Conservation (phyloP, 2,888 invertebrate genomes). For the Odontomyia ornata region DNA sequence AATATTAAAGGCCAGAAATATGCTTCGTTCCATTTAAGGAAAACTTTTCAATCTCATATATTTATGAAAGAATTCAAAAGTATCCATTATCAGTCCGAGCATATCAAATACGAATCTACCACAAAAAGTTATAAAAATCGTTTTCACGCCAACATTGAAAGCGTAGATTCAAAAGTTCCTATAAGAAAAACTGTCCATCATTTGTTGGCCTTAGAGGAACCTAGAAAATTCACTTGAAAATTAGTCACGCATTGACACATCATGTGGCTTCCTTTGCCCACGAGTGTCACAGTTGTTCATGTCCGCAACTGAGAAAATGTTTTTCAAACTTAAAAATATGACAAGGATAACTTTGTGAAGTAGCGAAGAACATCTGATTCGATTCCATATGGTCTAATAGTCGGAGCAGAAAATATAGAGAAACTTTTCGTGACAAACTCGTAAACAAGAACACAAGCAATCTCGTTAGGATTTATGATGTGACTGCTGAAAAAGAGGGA, state of each 20-base stretch:
- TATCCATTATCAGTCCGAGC: no score
- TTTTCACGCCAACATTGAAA: no score
- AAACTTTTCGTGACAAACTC: slow-evolving; percentile 23
- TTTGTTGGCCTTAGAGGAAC: no score
- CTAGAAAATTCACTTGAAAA: background rate
- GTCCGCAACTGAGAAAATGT: background rate
- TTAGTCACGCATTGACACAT: slow-evolving; percentile 31
- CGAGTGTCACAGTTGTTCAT: background rate
- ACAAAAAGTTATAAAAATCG: no score
- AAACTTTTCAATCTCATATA: no score
- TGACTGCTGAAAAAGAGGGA: background rate
- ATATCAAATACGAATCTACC: no score
- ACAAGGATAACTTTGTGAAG: slow-evolving; percentile 20
- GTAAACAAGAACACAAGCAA: slow-evolving; percentile 36
- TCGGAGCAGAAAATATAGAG: background rate
- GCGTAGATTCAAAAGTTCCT: no score
- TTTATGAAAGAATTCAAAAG: no score
- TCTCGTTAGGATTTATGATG: slow-evolving; percentile 25
- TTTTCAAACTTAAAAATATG: slow-evolving; percentile 6
- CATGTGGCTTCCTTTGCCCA: background rate
- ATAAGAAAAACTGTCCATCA: no score
- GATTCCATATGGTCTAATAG: background rate
- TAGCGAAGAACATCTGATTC: slow-evolving; percentile 12
- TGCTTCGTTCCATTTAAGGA: no score
- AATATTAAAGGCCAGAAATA: no score